phyloP scores from a whole-genome alignment of 2,888 invertebrate genomes.

The Cryptosula pallasiana region DNA sequence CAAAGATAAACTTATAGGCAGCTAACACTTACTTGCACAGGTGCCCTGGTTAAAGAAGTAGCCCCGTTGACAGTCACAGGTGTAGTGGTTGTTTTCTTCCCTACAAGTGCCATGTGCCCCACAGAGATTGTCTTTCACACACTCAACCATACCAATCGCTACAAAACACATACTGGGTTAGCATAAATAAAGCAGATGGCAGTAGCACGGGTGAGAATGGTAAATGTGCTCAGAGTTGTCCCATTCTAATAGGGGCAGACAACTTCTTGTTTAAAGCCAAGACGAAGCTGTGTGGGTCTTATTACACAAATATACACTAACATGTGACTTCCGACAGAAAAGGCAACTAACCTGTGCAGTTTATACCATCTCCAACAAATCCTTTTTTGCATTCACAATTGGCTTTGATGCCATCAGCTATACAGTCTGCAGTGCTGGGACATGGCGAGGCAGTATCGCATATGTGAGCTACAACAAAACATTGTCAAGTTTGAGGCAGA shows the following conservation, averaged over 20 bases:
- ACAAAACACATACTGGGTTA: too few species aligned
- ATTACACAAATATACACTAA: too few species aligned
- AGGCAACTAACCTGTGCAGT: background rate
- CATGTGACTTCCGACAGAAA: too few species aligned
- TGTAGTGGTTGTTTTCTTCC: slow-evolving; percentile 25
- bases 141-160: background rate
- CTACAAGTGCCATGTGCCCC: slow-evolving; percentile 24
- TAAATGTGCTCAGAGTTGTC: too few species aligned
- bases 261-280: too few species aligned
- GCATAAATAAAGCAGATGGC: too few species aligned
- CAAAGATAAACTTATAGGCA: too few species aligned
- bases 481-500: too few species aligned
- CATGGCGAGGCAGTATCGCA: background rate
- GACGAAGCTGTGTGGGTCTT: too few species aligned
- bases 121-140: slow-evolving; percentile 26
- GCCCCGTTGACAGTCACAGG: slow-evolving; percentile 25
- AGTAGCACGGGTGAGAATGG: too few species aligned
- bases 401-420: background rate
- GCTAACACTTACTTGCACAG: background rate
- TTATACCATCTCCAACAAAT: background rate
- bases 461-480: background rate
- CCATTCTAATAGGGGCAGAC: too few species aligned
- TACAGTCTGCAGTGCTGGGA: background rate
- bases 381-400: background rate
- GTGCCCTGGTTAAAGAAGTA: background rate